These are phyloP conservation scores for Mamestra brassicae DNA, from an alignment of 2,888 invertebrate genomes.

Conservation along the genomic window DNA sequence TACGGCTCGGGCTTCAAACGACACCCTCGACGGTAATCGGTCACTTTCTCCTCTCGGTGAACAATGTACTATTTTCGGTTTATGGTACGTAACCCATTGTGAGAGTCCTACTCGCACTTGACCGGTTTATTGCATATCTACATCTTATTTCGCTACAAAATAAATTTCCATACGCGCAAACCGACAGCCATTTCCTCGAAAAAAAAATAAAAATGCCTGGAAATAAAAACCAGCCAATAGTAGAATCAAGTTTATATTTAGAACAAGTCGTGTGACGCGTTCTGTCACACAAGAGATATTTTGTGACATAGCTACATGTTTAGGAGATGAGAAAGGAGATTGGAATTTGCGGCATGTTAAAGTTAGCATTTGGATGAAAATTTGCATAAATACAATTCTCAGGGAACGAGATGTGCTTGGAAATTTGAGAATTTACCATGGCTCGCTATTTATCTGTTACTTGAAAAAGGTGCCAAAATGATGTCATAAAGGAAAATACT, in stretches of 20 bases:
- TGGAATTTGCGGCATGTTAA: constrained; percentile 2
- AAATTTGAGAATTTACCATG: background rate
- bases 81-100: too few relatives aligned
- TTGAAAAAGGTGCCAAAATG: background rate
- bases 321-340: constrained; percentile 14
- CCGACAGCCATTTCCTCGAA: background rate
- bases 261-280: constrained; percentile 13
- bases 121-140: too few relatives aligned
- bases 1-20: too few relatives aligned
- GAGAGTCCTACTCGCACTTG: too few relatives aligned
- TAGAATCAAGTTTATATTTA: constrained; percentile 25
- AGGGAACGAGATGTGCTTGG: background rate
- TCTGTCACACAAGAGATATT: background rate
- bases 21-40: too few relatives aligned
- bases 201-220: background rate
- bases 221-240: constrained; percentile 3
- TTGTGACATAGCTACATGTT: background rate
- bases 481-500: too few relatives aligned
- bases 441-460: background rate
- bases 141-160: too few relatives aligned
- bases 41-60: too few relatives aligned
- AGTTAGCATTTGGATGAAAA: constrained; percentile 21
- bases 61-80: too few relatives aligned
- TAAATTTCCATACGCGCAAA: too few relatives aligned
- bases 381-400: constrained; percentile 39